phyloP scores from a whole-genome alignment of 37 sponge, comb jelly and placozoan genomes.

The Spongilla lacustris region DNA sequence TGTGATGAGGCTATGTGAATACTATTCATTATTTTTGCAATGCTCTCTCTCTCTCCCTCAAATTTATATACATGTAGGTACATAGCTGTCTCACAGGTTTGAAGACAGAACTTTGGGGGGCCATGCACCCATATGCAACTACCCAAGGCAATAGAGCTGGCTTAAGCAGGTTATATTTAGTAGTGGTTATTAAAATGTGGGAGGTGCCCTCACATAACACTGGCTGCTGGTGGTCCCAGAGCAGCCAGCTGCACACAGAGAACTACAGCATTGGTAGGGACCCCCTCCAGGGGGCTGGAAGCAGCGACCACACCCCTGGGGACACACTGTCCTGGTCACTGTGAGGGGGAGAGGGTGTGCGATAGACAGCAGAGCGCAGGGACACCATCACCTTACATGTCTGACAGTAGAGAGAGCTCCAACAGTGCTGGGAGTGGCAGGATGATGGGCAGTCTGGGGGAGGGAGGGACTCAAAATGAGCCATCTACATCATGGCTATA shows the following conservation, averaged over 20 bases:
- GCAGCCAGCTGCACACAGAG: slow-evolving; percentile 72
- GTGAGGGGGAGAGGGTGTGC: background rate
- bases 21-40: too few relatives aligned
- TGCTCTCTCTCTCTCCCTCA: too few relatives aligned
- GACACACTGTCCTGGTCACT: slow-evolving; percentile 49
- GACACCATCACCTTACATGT: slow-evolving; percentile 16
- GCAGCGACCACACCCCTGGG: slow-evolving; percentile 14
- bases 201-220: slow-evolving; percentile 28
- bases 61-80: too few relatives aligned
- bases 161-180: background rate
- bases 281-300: background rate
- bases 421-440: slow-evolving; percentile 10
- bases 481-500: too few relatives aligned
- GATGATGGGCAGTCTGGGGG: slow-evolving; percentile 6
- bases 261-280: slow-evolving; percentile 45
- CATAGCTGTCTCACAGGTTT: too few relatives aligned
- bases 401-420: slow-evolving; percentile 43
- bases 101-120: too few relatives aligned
- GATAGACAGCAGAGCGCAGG: background rate
- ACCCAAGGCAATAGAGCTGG: too few relatives aligned
- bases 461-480: background rate
- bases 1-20: too few relatives aligned
- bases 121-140: too few relatives aligned
- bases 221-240: slow-evolving; percentile 32
- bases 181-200: background rate